phyloP scores from a whole-genome alignment of 2,797 vertebrate species.

The Merluccius polli region DNA sequence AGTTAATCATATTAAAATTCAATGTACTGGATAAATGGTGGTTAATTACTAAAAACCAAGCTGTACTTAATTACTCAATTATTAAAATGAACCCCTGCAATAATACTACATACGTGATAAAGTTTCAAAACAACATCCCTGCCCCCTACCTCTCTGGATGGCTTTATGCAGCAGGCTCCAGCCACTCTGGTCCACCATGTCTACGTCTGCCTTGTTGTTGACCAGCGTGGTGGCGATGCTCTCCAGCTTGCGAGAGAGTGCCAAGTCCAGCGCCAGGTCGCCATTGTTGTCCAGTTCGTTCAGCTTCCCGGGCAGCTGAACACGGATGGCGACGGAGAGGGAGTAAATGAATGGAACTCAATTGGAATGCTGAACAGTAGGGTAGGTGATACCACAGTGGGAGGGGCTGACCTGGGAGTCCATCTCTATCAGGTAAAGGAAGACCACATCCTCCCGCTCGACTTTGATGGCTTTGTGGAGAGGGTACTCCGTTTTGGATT shows the following conservation, averaged over 20 bases:
- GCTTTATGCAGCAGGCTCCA: conserved; percentile 97
- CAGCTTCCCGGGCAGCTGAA: conserved; percentile 88
- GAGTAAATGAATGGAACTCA: not conserved
- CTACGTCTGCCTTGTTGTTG: conserved; percentile 91
- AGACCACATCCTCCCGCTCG: conserved; percentile 95
- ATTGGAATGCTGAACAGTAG: not conserved
- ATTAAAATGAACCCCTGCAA: not conserved
- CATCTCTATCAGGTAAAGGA: conserved; percentile 97
- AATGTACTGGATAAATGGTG: not conserved
- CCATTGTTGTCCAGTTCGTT: conserved; percentile 94
- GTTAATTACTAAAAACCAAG: not conserved
- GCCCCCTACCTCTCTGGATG: conserved; percentile 86
- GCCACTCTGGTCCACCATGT: conserved; percentile 92
- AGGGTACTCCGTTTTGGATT: conserved; percentile 95
- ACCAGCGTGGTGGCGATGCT: conserved; percentile 93
- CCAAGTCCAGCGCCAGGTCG: conserved; percentile 91
- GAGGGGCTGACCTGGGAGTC: conserved; percentile 84
- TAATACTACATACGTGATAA: not conserved
- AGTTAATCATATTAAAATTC: not conserved
- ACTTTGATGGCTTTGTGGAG: conserved; percentile 98
- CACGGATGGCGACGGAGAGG: conserved; percentile 14
- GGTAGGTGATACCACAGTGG: not conserved
- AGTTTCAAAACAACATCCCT: not conserved
- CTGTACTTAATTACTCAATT: not conserved
- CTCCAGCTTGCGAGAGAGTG: conserved; percentile 86